phyloP scores from a whole-genome alignment of 2,888 invertebrate species.

The Coenonympha arcania region DNA sequence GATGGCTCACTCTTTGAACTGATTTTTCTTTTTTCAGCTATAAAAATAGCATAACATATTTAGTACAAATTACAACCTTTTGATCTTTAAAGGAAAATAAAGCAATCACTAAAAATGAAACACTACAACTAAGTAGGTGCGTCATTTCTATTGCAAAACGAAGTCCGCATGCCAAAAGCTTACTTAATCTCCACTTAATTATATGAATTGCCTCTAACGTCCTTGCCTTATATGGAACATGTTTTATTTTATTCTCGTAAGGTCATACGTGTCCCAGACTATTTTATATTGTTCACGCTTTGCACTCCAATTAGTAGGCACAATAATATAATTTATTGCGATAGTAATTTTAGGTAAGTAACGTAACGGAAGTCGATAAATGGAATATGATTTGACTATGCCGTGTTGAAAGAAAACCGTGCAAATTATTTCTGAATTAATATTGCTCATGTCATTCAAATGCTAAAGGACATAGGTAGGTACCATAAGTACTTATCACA shows the following conservation, averaged over 20 bases:
- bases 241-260: slow-evolving; percentile 23
- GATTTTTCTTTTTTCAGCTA: too few relatives aligned
- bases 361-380: too few relatives aligned
- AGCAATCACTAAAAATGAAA: not conserved
- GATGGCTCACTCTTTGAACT: too few relatives aligned
- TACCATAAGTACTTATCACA: not conserved
- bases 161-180: slow-evolving; percentile 11
- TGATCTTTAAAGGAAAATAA: too few relatives aligned
- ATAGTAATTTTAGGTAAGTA: too few relatives aligned
- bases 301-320: not conserved
- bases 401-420: too few relatives aligned
- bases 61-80: too few relatives aligned
- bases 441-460: not conserved
- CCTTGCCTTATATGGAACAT: slow-evolving; percentile 29
- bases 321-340: not conserved
- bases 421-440: too few relatives aligned
- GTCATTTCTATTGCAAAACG: slow-evolving; percentile 1
- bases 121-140: not conserved
- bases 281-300: slow-evolving; percentile 3
- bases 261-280: slow-evolving; percentile 21
- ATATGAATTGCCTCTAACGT: slow-evolving; percentile 23
- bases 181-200: slow-evolving; percentile 15
- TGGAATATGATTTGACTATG: too few relatives aligned
- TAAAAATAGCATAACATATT: too few relatives aligned
- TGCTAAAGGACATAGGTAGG: too few relatives aligned